phyloP scores from a whole-genome alignment of 1,140 invertebrate genomes.

The Drosophila ironensis region DNA sequence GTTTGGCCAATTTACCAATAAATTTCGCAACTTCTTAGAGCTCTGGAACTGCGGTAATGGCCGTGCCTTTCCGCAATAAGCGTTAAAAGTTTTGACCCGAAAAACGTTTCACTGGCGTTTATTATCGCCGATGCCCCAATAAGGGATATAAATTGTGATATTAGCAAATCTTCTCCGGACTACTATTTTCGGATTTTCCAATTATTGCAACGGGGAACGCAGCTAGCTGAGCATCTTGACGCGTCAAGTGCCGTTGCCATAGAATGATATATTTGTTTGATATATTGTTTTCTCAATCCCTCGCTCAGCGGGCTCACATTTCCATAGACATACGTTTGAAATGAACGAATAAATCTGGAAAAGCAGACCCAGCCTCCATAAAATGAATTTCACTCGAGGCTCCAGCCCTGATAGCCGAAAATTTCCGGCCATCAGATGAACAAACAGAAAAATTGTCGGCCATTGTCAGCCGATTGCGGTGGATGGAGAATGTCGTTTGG shows the following conservation, averaged over 20 bases:
- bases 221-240: too few relatives aligned
- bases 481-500: background rate
- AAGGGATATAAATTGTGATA: constrained; percentile 54
- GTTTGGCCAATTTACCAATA: constrained; percentile 57
- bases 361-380: constrained; percentile 20
- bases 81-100: constrained; percentile 26
- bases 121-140: constrained; percentile 49
- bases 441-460: constrained; percentile 64
- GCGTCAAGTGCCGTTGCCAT: too few relatives aligned
- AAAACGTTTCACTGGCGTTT: constrained; percentile 38
- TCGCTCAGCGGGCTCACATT: constrained; percentile 35
- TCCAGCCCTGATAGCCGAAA: constrained; percentile 33
- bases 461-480: constrained; percentile 26
- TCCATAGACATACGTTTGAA: constrained; percentile 63
- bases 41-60: too few relatives aligned
- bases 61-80: constrained; percentile 30
- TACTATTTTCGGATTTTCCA: constrained; percentile 29
- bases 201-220: too few relatives aligned
- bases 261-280: too few relatives aligned
- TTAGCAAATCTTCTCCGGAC: constrained; percentile 18
- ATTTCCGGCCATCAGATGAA: constrained; percentile 59
- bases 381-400: constrained; percentile 7
- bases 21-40: constrained; percentile 65
- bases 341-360: constrained; percentile 17
- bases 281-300: background rate